Conservation (phyloP, 2,797 vertebrate species). For the Ctenosaura bakeri region DNA sequence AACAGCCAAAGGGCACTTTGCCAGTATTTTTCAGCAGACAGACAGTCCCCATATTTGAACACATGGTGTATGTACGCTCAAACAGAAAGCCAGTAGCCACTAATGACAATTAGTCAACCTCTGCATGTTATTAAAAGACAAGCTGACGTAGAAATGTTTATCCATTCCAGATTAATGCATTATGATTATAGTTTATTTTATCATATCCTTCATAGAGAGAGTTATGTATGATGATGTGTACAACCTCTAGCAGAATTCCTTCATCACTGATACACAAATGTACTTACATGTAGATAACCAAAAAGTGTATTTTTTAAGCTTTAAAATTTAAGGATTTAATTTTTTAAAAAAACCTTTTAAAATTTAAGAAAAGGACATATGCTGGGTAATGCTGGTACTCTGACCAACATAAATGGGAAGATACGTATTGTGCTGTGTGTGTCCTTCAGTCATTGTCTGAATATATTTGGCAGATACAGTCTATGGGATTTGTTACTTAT, state of each 20-base stretch:
- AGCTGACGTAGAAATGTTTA: background rate
- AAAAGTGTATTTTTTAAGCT: no score
- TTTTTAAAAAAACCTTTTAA: no score
- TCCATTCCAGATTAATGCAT: constrained; percentile 1
- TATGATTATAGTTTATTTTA: background rate
- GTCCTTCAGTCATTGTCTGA: constrained; percentile 26
- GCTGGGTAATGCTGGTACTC: constrained; percentile 47
- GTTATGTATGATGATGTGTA: background rate
- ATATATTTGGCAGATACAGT: constrained; percentile 40
- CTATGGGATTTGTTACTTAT: constrained; percentile 20
- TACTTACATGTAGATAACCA: background rate
- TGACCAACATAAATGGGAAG: background rate
- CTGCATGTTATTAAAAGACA: background rate
- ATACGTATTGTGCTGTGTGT: background rate
- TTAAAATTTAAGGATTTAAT: no score
- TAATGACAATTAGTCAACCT: background rate
- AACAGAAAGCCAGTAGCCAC: background rate
- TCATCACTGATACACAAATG: background rate
- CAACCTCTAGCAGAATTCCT: background rate
- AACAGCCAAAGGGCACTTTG: constrained; percentile 9
- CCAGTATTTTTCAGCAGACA: background rate
- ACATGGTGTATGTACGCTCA: background rate
- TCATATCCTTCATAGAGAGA: background rate
- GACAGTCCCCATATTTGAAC: background rate
- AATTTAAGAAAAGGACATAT: constrained; percentile 45